Base-by-base conservation (phyloP, 2,888 invertebrate genomes). In the Corbicula japonica region DNA sequence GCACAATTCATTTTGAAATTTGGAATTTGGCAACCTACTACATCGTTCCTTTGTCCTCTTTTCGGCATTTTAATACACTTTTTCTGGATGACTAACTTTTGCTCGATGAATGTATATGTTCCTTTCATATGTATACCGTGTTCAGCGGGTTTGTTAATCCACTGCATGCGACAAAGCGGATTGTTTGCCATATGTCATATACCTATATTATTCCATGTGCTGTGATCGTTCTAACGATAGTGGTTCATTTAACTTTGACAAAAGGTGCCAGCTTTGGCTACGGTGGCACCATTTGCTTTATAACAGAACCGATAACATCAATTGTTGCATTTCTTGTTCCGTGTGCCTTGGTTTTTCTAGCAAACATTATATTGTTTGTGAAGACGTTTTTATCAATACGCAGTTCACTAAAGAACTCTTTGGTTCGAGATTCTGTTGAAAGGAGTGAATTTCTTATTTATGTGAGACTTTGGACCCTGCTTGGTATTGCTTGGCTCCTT, bases 401-500 rank as follows among this genome's bases (percentile, higher is more conserved):
- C 30, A 77, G 76, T 15, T 85, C 88, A 28, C 63, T 80, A 8
- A 69, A 62, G 8, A 69, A 58, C 8, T 78, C 76, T 6, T 54
- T 38, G 5, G 38, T 77, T 26, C 70, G 46, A 32, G 74, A 44
- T 52, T 72, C 75, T 12, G 65, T 41, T 3, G 85, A 86, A 12
- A 78, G 85, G 23, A 44, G 71, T 10, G 79, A 86, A 28, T 76
- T 88, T 8, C 72, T 75, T 8, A 65, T 88, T 8, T 90, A 88
- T 62, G 35, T 86, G 4, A 86, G 86, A 52, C 75, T 90, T 38
- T 88, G 86, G 52, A 75, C 85, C 6, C 66, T 90, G 21, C 86
- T 88, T 5, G 89, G 90, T 1, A 34, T 88, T n/a, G 82, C 87
- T 30, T 90, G 90, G 90, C 58, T 86, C 15, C 75, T 89, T 5